phyloP scores from a whole-genome alignment of 2,888 invertebrate genomes.

The Thecocarcelia acutangulata region DNA sequence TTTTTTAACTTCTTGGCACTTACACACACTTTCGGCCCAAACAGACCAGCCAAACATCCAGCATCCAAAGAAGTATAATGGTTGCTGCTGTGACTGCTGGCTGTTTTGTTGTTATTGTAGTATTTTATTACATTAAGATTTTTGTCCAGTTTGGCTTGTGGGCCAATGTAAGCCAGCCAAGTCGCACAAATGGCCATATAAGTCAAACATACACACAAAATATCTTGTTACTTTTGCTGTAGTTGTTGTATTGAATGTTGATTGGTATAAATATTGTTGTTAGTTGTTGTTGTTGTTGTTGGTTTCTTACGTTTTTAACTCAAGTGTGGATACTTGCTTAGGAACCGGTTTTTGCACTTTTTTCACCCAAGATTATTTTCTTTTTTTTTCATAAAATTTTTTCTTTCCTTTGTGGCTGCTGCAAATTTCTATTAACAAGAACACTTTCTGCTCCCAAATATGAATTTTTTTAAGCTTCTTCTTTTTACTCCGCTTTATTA shows the following conservation, averaged over 20 bases:
- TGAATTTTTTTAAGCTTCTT: constrained; percentile 25
- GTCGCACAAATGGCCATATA: constrained; percentile 65
- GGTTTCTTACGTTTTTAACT: constrained; percentile 59
- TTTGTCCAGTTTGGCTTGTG: constrained; percentile 70
- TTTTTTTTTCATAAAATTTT: constrained; percentile 27
- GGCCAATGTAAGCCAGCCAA: constrained; percentile 68
- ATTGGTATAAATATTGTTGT: constrained; percentile 56
- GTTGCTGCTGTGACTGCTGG: constrained; percentile 5
- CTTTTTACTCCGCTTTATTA: constrained; percentile 9
- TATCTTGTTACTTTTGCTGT: constrained; percentile 42
- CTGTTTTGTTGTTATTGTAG: constrained; percentile 22
- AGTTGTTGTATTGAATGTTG: constrained; percentile 63
- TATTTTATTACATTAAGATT: constrained; percentile 62
- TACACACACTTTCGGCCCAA: constrained; percentile 47
- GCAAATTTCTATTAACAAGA: constrained; percentile 50
- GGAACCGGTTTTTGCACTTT: constrained; percentile 70
- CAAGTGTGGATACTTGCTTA: constrained; percentile 64
- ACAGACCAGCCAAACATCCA: constrained; percentile 50
- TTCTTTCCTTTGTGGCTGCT: constrained; percentile 18
- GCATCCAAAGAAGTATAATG: constrained; percentile 50
- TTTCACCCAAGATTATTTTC: constrained; percentile 64
- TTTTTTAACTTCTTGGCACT: constrained; percentile 56
- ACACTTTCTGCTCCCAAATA: constrained; percentile 45
- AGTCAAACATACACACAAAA: constrained; percentile 56
- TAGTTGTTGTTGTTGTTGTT: constrained; percentile 52